Conservation (phyloP, 2,888 invertebrate species). For the Euplagia quadripunctaria region DNA sequence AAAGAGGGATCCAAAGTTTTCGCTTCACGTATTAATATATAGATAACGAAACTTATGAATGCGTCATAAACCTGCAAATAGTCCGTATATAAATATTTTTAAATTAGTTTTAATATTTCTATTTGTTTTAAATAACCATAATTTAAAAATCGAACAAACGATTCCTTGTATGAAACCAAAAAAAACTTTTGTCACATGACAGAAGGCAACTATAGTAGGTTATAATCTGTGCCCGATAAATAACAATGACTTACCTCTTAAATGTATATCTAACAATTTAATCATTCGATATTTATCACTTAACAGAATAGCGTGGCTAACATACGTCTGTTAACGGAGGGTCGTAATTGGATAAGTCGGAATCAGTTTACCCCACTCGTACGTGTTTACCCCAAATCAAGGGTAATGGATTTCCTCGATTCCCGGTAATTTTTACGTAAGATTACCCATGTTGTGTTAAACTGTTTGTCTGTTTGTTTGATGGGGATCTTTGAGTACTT, state of each 20-base stretch:
- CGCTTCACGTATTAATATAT: no score
- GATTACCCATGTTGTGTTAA: constrained; percentile 51
- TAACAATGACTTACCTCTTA: neutral
- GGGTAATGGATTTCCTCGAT: constrained; percentile 75
- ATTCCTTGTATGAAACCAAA: neutral
- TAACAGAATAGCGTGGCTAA: constrained; percentile 58
- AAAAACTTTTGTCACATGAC: neutral
- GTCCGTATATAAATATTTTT: no score
- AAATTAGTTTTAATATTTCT: no score
- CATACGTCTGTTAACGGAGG: constrained; percentile 55
- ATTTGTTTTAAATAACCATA: no score
- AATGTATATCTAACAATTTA: no score
- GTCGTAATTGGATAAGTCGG: constrained; percentile 84
- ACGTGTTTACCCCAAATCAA: constrained; percentile 81
- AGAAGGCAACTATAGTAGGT: neutral
- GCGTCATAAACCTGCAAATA: no score
- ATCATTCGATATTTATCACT: constrained; percentile 21
- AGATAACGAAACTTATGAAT: no score
- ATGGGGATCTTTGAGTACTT: constrained; percentile 22
- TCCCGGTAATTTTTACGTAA: constrained; percentile 65
- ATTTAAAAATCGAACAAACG: no score
- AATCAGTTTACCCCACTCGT: constrained; percentile 86
- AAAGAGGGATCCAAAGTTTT: no score
- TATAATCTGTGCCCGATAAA: neutral
- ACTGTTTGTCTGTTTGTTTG: constrained; percentile 38